phyloP scores from a whole-genome alignment of 2,113 vertebrate species.

The Marmota monax region DNA sequence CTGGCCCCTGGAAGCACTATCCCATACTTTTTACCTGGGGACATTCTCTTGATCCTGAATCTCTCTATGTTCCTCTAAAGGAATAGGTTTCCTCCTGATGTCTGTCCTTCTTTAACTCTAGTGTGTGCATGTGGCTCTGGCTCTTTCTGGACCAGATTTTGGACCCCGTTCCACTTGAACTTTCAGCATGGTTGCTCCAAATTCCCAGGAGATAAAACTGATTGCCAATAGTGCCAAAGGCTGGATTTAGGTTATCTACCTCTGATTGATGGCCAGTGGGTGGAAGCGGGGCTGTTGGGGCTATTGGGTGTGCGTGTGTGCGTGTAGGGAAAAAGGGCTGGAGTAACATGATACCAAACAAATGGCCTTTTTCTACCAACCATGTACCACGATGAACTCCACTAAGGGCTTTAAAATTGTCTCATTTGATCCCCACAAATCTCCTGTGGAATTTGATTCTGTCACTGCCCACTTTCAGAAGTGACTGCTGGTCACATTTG shows the following conservation, averaged over 20 bases:
- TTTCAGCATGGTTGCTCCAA: conserved; percentile 28
- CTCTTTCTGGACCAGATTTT: not conserved
- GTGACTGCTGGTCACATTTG: not conserved
- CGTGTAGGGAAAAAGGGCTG: not conserved
- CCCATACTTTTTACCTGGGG: not conserved
- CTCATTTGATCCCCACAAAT: not conserved
- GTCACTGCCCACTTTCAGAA: not conserved
- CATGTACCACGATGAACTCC: not conserved
- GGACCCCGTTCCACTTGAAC: not conserved
- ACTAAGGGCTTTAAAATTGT: not conserved
- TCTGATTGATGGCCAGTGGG: not conserved
- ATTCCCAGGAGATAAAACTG: conserved; percentile 22
- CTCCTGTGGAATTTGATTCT: not conserved
- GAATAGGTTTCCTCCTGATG: not conserved
- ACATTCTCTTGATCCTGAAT: not conserved
- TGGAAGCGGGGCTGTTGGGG: not conserved
- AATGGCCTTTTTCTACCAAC: not conserved
- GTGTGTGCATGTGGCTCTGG: not conserved
- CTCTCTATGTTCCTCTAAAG: not conserved
- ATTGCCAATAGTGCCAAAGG: not conserved
- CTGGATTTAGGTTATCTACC: not conserved
- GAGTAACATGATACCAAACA: not conserved
- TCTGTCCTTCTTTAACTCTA: not conserved
- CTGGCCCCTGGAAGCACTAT: not conserved
- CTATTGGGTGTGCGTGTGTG: too few relatives aligned